Base-by-base conservation (phyloP, 2,113 vertebrate species). In the Dasyprocta punctata region DNA sequence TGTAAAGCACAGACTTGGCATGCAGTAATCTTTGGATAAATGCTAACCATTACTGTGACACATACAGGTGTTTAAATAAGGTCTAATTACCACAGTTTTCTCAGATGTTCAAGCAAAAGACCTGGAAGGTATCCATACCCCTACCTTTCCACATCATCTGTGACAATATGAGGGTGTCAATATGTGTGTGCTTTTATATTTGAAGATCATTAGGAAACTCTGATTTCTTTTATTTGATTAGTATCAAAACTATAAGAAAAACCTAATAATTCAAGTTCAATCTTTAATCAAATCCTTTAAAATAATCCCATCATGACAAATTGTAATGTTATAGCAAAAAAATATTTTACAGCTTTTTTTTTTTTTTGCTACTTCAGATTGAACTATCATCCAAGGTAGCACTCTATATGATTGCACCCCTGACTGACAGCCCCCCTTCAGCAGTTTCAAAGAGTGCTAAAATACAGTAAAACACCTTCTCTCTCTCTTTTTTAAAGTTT, bases 391-490 rank as follows among this genome's bases (percentile, higher is more conserved):
- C n/a, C n/a, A 71, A 41, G 38, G 69, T 41, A 71, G 99, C 96
- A 99, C 99, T 82, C 99, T 96, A 77, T 99, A 99, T 0, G 99
- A 99, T 99, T 98, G 98, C 98, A 98, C 98, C 96, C 97, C 97
- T 95, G 97, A 96, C 97, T 56, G 93, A 98, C 97, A 97, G 98
- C 97, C 98, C 96, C 97, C 97, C 98, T 98, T 98, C 98, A 98
- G 97, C 98, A 98, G 93, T 98, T 98, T 98, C 98, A 97, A 98
- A 98, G 98, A 98, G 98, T 98, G 98, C 99, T 98, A 98, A 98
- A 98, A 98, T 98, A 98, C 97, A 98, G 98, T 98, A 99, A 98
- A 95, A 91, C 58, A 33, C 33, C 49, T 81, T 19, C 54, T 19
- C 54, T 97, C 96, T 96, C 95, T 95, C 96, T 88, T 36, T 54